Evolutionary conservation across 2,797 vertebrate species (phyloP).

Genomic region (Odontamblyopus rebecca): DNA sequence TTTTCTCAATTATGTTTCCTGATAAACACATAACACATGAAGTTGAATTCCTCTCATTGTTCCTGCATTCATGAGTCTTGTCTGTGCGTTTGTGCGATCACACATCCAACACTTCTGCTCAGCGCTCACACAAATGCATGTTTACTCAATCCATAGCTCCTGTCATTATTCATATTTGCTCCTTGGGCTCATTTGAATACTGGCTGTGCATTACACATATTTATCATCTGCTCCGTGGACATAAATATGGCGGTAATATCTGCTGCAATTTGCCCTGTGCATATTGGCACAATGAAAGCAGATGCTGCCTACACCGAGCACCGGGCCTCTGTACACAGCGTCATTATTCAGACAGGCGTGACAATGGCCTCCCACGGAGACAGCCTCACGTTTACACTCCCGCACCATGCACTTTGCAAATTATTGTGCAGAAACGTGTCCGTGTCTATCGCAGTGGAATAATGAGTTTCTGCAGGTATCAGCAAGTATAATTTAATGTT

Average conservation of each 20-base stretch:
- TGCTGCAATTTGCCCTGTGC: slow-evolving; percentile 46
- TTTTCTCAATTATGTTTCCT: too few species aligned
- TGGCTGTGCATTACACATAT: slow-evolving; percentile 18
- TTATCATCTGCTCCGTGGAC: slow-evolving; percentile 19
- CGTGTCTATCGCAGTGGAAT: not conserved
- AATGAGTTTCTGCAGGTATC: not conserved
- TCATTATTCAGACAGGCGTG: slow-evolving; percentile 39
- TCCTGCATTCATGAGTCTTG: not conserved
- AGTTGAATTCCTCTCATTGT: not conserved
- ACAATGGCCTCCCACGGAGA: slow-evolving; percentile 43
- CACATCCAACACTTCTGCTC: not conserved
- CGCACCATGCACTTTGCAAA: slow-evolving; percentile 4
- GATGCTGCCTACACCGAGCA: slow-evolving; percentile 41
- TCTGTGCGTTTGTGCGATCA: not conserved
- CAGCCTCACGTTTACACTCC: slow-evolving; percentile 11
- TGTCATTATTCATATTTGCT: slow-evolving; percentile 10
- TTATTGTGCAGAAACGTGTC: not conserved
- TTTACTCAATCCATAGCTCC: not conserved
- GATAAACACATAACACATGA: not conserved
- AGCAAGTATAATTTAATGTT: slow-evolving; percentile 20
- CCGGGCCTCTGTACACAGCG: slow-evolving; percentile 32
- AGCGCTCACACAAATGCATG: not conserved
- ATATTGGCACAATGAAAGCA: slow-evolving; percentile 50
- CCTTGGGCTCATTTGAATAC: slow-evolving; percentile 23
- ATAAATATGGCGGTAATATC: slow-evolving; percentile 35